Base-by-base conservation (phyloP, 2,113 vertebrate species). In the Jaculus jaculus region DNA sequence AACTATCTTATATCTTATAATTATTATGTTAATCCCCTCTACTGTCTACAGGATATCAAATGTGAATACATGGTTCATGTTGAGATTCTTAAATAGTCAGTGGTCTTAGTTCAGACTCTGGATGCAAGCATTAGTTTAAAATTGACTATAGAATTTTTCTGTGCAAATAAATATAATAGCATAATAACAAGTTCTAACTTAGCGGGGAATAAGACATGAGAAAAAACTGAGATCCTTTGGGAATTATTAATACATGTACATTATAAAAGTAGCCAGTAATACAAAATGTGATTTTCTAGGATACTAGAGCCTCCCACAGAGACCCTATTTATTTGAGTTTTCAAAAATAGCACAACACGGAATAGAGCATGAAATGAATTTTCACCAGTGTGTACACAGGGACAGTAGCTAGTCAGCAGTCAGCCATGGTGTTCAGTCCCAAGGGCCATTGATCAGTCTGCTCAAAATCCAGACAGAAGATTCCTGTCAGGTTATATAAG, bases 281-380 rank as follows among this genome's bases (percentile, higher is more conserved):
- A 69, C 30, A 92, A 93, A 91, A 72, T 92, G 68, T 37, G 79
- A 7, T 89, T 94, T 96, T 92, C 61, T 13, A 60, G 86, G 2
- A 68, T 77, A 80, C 51, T 77, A 58, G 54, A 51, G 68, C 18
- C 39, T 84, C 80, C 75, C 80, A n/a, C 75, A 39, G 60, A 96
- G 71, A n/a, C 30, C 32, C 72, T 81, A 34, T 72, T 81, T 86
- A 84, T 84, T n/a, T 88, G 60, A 11, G 4, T 23, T 95, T 92
- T 91, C 51, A 78, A 86, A 54, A 96, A 92, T 69, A 94, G 39
- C 68, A 91, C 61, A 30, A 34, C n/a, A 63, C 26, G 37, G 58
- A 34, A 30, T n/a, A 26, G 21, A 77, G 63, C 47, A 84, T 81
- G 80, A 91, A 95, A 87, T 66, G n/a, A n/a, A 42, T 78, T 92